Evolutionary conservation across 1,140 invertebrate species (phyloP).

Genomic region (Melanaphis sacchari): DNA sequence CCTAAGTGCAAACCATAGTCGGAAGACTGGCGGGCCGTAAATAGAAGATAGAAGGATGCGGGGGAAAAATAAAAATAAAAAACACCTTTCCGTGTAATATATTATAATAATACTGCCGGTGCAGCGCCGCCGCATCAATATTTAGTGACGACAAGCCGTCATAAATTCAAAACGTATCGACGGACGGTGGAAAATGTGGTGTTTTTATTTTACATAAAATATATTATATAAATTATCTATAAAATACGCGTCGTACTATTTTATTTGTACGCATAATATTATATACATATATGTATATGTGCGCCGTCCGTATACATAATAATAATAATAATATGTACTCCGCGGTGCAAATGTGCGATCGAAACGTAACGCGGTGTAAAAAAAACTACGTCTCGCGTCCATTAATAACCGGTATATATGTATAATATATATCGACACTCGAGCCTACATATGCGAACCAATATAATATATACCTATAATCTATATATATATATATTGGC

Average conservation of each 20-base stretch:
- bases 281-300: neutral
- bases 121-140: slow-evolving; percentile 18
- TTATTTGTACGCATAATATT: neutral
- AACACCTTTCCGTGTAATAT: neutral
- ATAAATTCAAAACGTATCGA: slow-evolving; percentile 43
- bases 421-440: neutral
- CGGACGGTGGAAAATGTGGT: neutral
- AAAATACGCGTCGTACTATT: slow-evolving; percentile 5
- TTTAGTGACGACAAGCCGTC: slow-evolving; percentile 52
- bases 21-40: slow-evolving; percentile 37
- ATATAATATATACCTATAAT: too few relatives aligned
- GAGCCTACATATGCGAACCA: neutral
- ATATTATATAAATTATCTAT: neutral
- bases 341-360: neutral
- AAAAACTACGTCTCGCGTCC: neutral
- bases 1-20: slow-evolving; percentile 43
- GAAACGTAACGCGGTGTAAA: slow-evolving; percentile 44
- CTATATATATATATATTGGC: neutral
- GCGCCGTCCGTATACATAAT: neutral
- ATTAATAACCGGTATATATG: slow-evolving; percentile 37
- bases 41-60: slow-evolving; percentile 5
- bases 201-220: slow-evolving; percentile 19
- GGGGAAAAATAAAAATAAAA: neutral
- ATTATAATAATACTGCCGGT: too few relatives aligned
- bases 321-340: neutral